A percentile compares a stretch with the other conserved stretches of the same genome.
Evolutionary conservation across 2,797 vertebrate species (phyloP).

Genomic region (Gymnodraco acuticeps): DNA sequence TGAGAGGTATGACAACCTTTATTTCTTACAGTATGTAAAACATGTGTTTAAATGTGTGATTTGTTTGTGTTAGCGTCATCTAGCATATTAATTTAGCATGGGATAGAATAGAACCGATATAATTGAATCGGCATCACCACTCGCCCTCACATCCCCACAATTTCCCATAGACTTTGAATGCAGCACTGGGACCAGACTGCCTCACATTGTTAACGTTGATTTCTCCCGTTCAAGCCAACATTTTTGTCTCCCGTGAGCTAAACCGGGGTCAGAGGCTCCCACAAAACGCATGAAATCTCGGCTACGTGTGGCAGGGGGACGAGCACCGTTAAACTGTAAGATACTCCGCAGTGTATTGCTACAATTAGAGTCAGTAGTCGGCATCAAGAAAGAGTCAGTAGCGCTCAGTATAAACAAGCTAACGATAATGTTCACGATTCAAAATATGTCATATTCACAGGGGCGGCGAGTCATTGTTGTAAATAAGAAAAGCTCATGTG

Average conservation of each 20-base stretch:
- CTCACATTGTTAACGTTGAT: slow-evolving; percentile 72
- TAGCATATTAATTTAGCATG: fast-evolving
- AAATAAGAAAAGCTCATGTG: background rate
- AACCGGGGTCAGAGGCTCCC: slow-evolving; percentile 38
- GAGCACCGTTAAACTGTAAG: slow-evolving; percentile 53
- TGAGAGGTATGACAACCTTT: fast-evolving
- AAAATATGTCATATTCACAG: slow-evolving; percentile 29
- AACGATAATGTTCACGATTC: slow-evolving; percentile 38
- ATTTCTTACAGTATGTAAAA: fast-evolving
- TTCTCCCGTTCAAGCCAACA: slow-evolving; percentile 54
- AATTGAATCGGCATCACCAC: fast-evolving
- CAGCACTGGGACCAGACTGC: slow-evolving; percentile 54
- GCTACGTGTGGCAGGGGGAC: slow-evolving; percentile 19
- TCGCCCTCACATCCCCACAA: fast-evolving
- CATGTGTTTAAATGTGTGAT: fast-evolving
- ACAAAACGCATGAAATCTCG: slow-evolving; percentile 38
- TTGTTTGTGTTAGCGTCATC: fast-evolving
- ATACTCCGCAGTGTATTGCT: background rate
- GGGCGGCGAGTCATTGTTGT: slow-evolving; percentile 13
- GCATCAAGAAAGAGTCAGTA: background rate
- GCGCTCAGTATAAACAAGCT: slow-evolving; percentile 27
- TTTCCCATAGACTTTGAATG: background rate
- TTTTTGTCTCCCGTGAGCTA: slow-evolving; percentile 67
- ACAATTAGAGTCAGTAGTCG: slow-evolving; percentile 6
- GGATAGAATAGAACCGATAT: no score